Evolutionary conservation across 2,888 invertebrate genomes (phyloP).

Genomic region (Fabriciana adippe): DNA sequence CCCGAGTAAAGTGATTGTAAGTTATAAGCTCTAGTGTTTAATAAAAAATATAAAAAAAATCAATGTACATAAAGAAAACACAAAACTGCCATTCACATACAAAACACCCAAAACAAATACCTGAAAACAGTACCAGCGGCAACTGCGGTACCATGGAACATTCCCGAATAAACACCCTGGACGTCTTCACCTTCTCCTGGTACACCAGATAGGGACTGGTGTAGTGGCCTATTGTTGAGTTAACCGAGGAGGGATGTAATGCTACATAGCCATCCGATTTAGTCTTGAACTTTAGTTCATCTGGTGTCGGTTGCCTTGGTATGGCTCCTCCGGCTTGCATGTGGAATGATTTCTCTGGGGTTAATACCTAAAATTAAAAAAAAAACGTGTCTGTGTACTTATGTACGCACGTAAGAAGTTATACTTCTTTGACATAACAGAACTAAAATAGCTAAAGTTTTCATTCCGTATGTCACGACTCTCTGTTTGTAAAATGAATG

Average conservation of each 20-base stretch:
- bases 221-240: constrained; percentile 84
- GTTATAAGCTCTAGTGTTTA: no score
- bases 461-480: no score
- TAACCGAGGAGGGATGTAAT: constrained; percentile 90
- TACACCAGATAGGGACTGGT: constrained; percentile 90
- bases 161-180: constrained; percentile 89
- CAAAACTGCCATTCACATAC: no score
- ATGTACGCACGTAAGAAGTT: no score
- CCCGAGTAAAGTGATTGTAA: background rate
- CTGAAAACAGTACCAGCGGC: constrained; percentile 86
- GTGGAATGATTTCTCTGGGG: constrained; percentile 89
- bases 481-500: no score
- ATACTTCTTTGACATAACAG: no score
- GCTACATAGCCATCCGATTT: constrained; percentile 87
- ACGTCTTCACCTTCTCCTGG: constrained; percentile 92
- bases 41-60: no score
- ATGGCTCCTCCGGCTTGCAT: constrained; percentile 88
- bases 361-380: constrained; percentile 83
- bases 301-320: constrained; percentile 86
- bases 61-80: no score
- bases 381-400: no score
- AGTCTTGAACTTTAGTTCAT: constrained; percentile 88
- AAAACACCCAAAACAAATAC: constrained; percentile 47
- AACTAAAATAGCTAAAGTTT: no score
- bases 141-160: constrained; percentile 90